Base-by-base conservation (phyloP, 2,113 vertebrate genomes). In the Phaethornis superciliosus region DNA sequence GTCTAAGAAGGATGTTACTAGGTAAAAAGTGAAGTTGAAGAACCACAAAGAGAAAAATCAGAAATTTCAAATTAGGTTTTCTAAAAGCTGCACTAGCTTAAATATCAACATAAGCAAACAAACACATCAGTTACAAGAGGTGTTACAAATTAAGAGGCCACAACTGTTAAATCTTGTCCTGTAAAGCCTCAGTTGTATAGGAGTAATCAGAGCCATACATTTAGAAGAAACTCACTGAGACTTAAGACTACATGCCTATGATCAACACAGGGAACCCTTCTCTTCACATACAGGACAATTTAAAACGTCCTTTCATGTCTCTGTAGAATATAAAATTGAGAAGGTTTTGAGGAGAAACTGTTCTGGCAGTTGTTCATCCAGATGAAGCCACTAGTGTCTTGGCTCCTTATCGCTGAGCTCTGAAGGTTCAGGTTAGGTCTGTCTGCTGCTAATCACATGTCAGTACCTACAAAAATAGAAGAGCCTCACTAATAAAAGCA, bases 381-480 rank as follows among this genome's bases (percentile, higher is more conserved):
- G 33, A 89, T 21, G 85, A 89, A 90, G 71, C 42, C 64, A 55
- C 47, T 58, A 84, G 37, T 27, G 52, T 78, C 77, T 33, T 58
- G 65, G 81, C 74, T 90, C 71, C 51, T 75, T 65, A 77, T 0
- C 6, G 3, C 68, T 80, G 79, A 63, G 76, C 52, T 90, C 68
- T 80, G 71, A 58, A 72, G 54, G 85, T 42, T 79, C n/a, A 69
- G 26, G 72, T 70, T 95, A 94, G 74, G 46, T 56, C 74, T 79
- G 44, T 56, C 80, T 92, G 79, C 64, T 91, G 52, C 68, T 88
- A 90, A 91, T 58, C 81, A 87, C 40, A 77, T 17, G 47, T 49
- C 80, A 93, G 54, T 67, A 88, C 88, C 91, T 85, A 87, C 6
- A 93, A 89, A 94, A 97, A 91, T 8, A 93, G 59, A 94, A 90